phyloP scores from a whole-genome alignment of 2,888 invertebrate genomes.

The Melangyna quadrimaculata region DNA sequence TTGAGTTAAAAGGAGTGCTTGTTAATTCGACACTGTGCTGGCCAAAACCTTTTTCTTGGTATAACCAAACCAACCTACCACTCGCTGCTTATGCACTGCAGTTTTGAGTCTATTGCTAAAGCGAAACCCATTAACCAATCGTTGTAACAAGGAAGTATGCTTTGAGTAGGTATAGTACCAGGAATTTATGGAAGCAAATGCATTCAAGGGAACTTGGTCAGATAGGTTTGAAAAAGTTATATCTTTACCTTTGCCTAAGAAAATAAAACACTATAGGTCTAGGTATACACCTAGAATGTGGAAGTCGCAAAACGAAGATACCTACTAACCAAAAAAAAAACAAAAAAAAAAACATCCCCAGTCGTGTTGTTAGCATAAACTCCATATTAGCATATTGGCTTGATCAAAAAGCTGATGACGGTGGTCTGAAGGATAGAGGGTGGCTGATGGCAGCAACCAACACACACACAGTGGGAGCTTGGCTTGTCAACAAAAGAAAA shows the following conservation, averaged over 20 bases:
- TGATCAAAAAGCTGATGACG: slow-evolving; percentile 51
- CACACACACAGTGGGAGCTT: slow-evolving; percentile 23
- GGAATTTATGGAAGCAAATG: slow-evolving; percentile 67
- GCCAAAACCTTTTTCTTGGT: slow-evolving; percentile 37
- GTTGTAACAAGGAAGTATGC: slow-evolving; percentile 70
- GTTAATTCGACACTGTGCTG: slow-evolving; percentile 55
- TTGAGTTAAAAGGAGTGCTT: slow-evolving; percentile 55
- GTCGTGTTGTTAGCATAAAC: slow-evolving; percentile 69
- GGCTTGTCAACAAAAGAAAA: background rate
- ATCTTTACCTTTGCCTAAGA: background rate
- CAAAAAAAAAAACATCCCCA: slow-evolving; percentile 10
- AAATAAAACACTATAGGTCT: slow-evolving; percentile 5
- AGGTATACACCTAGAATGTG: slow-evolving; percentile 38
- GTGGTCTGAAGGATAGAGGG: slow-evolving; percentile 1
- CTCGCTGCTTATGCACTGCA: slow-evolving; percentile 17
- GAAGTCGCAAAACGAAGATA: background rate
- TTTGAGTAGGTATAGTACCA: slow-evolving; percentile 66
- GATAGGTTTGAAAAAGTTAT: slow-evolving; percentile 8
- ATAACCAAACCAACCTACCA: slow-evolving; percentile 14
- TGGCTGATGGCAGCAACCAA: background rate
- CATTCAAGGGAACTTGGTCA: slow-evolving; percentile 58
- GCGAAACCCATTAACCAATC: slow-evolving; percentile 57
- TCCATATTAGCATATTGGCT: slow-evolving; percentile 69
- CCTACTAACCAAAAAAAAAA: too few relatives aligned
- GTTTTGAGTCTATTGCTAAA: slow-evolving; percentile 6